Evolutionary conservation across 2,797 vertebrate genomes (phyloP).

Genomic region (Lepus townsendii): DNA sequence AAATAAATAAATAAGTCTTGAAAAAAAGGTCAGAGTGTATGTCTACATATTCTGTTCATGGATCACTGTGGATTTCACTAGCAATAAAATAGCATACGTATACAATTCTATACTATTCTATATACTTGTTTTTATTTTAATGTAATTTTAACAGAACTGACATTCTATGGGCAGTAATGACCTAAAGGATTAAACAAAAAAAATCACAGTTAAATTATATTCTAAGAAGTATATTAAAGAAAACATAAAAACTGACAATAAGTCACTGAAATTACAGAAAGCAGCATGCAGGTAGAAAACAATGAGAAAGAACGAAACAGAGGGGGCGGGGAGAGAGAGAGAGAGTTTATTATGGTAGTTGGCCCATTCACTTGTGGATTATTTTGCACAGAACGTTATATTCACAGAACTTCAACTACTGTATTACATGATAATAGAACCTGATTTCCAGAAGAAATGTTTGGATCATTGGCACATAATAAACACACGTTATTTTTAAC

Average conservation of each 20-base stretch:
- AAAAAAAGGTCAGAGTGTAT: not conserved
- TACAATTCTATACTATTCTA: not conserved
- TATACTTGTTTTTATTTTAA: too few relatives aligned
- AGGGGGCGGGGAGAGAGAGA: too few relatives aligned
- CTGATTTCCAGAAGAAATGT: not conserved
- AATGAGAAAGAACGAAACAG: not conserved
- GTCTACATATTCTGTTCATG: not conserved
- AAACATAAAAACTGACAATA: not conserved
- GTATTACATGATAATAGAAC: too few relatives aligned
- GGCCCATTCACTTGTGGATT: too few relatives aligned
- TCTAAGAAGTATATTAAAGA: not conserved
- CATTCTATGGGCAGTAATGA: not conserved
- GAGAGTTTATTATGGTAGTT: too few relatives aligned
- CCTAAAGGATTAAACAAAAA: not conserved
- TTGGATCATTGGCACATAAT: not conserved
- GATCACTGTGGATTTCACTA: not conserved
- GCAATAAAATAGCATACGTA: not conserved
- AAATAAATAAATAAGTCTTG: too few relatives aligned
- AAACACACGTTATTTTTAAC: not conserved
- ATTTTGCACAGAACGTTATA: not conserved
- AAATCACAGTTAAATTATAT: not conserved
- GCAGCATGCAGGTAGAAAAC: not conserved
- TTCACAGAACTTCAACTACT: not conserved
- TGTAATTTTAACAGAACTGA: not conserved
- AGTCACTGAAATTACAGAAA: not conserved